Percentiles rank a stretch among this genome's conserved stretches.
These are phyloP conservation scores for Phortica magna DNA, from an alignment of 2,888 invertebrate genomes.

Conservation along the genomic window DNA sequence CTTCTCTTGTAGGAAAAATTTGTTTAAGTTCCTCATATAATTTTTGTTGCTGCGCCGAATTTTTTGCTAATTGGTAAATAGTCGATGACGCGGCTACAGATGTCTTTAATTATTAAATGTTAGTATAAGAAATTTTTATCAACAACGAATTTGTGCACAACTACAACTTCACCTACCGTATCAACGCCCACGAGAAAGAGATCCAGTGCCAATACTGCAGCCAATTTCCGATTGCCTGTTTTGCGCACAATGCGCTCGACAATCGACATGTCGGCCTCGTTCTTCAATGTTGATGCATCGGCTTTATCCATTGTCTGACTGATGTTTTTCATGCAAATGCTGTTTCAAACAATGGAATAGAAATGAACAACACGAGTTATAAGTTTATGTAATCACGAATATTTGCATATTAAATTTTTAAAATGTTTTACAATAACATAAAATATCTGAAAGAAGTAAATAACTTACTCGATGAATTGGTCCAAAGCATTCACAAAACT, in stretches of 20 bases:
- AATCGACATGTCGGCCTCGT: conserved; percentile 78
- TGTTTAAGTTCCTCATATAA: conserved; percentile 82
- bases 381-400: background rate
- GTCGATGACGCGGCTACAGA: conserved; percentile 87
- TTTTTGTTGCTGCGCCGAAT: conserved; percentile 83
- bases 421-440: background rate
- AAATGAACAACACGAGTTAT: conserved; percentile 31
- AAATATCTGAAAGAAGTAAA: background rate
- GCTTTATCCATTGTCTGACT: conserved; percentile 79
- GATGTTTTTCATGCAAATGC: conserved; percentile 81
- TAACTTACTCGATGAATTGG: conserved; percentile 83
- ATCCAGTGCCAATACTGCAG: conserved; percentile 87
- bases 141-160: background rate
- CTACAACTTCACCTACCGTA: conserved; percentile 79
- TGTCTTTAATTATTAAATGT: conserved; percentile 78
- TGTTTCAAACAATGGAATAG: conserved; percentile 56
- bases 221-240: conserved; percentile 81
- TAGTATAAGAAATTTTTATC: background rate
- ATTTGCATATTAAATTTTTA: conserved; percentile 1
- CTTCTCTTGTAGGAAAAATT: conserved; percentile 80
- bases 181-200: conserved; percentile 89
- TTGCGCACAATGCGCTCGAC: conserved; percentile 81
- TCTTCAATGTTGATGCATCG: conserved; percentile 56
- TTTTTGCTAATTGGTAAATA: conserved; percentile 86
- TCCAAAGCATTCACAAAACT: conserved; percentile 86